These are phyloP conservation scores for Merodon equestris DNA, from an alignment of 2,888 invertebrate species.

Conservation along the genomic window DNA sequence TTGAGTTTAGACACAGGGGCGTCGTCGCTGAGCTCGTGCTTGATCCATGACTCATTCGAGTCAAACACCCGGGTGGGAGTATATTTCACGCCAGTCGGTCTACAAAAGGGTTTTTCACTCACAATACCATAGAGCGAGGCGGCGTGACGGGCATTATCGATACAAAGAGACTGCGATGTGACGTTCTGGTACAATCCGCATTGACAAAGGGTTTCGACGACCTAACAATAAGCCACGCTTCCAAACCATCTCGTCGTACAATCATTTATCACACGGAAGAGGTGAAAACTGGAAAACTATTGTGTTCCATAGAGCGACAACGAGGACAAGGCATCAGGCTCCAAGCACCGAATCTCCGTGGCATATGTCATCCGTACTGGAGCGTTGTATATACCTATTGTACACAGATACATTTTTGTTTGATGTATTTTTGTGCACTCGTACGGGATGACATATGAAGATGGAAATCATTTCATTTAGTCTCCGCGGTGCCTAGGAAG, in stretches of 20 bases:
- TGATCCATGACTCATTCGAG: too few species aligned
- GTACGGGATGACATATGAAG: conserved; percentile 64
- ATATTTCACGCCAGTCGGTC: too few species aligned
- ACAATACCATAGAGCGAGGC: too few species aligned
- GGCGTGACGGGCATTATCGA: too few species aligned
- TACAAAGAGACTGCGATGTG: background rate
- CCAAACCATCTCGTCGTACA: conserved; percentile 43
- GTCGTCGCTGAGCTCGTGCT: too few species aligned
- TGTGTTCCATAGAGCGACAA: conserved; percentile 8
- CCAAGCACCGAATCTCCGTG: background rate
- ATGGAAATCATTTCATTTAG: conserved; percentile 64
- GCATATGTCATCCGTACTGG: conserved; percentile 19
- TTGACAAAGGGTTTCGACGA: conserved; percentile 37
- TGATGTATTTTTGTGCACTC: conserved; percentile 62
- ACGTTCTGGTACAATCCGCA: conserved; percentile 58
- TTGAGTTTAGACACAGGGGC: too few species aligned
- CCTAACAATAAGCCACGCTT: conserved; percentile 53
- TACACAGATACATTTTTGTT: conserved; percentile 31
- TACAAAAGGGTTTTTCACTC: too few species aligned
- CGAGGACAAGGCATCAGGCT: background rate
- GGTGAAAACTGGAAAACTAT: conserved; percentile 33
- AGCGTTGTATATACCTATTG: conserved; percentile 12
- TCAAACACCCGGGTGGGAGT: too few species aligned
- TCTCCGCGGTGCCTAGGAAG: conserved; percentile 44
- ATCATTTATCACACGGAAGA: conserved; percentile 42